Percentiles rank a stretch among this genome's conserved stretches.
phyloP scores from a whole-genome alignment of 2,888 invertebrate species.

The Leucophenga montana region DNA sequence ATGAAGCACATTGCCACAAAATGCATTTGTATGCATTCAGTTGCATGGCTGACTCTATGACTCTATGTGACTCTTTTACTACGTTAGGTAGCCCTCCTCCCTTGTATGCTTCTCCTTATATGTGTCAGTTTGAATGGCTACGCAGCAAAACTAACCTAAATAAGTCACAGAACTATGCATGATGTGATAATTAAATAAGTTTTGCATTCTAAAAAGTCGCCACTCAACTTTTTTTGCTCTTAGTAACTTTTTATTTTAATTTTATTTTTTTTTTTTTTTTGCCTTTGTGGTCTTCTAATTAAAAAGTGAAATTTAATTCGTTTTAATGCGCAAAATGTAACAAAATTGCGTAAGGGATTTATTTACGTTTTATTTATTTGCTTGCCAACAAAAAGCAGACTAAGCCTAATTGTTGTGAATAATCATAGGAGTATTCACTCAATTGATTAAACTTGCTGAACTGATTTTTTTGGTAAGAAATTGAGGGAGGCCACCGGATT shows the following conservation, averaged over 20 bases:
- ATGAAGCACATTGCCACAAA: conserved; percentile 8
- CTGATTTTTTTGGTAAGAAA: no score
- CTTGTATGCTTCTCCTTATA: conserved; percentile 31
- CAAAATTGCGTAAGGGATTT: no score
- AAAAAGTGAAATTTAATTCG: not conserved
- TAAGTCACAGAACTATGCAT: conserved; percentile 42
- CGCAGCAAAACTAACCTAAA: conserved; percentile 52
- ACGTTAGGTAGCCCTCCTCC: conserved; percentile 38
- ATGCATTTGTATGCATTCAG: conserved; percentile 21
- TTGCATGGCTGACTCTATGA: conserved; percentile 24
- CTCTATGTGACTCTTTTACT: not conserved
- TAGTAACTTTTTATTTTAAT: not conserved
- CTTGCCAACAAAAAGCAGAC: no score
- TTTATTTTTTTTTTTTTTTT: conserved; percentile 1
- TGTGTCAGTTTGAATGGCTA: conserved; percentile 14
- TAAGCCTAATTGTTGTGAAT: no score
- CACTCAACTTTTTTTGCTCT: conserved; percentile 6
- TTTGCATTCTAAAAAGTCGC: conserved; percentile 33
- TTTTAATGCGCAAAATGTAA: not conserved
- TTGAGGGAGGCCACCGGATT: no score
- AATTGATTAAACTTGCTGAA: no score
- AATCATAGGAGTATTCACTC: no score
- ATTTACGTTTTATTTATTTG: no score
- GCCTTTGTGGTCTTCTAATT: not conserved
- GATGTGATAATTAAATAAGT: conserved; percentile 60